Evolutionary conservation across 2,888 invertebrate species (phyloP), one percentile per base, ranked within the genome.

Genomic region (Candidula unifasciata): DNA sequence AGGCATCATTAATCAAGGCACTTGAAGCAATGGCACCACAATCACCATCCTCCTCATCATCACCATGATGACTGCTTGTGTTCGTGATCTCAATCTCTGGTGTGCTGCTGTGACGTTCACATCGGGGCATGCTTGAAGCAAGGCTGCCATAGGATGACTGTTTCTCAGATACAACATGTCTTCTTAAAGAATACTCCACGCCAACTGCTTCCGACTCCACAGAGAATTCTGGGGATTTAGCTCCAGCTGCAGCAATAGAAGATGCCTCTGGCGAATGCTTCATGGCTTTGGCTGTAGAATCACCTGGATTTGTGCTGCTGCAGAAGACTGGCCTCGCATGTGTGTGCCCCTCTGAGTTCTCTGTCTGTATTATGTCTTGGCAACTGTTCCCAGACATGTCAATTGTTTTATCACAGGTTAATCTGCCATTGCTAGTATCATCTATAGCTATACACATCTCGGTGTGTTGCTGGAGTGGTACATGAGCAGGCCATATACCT

Each of bases 1-100:
- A 82, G 77, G 82, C 82, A 54, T 82, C 82, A 24, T 33, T 68
- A 68, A 66, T 76, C 82, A 82, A 82, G 82, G 82, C 82, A 82
- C 82, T 82, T 76, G 54, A 33, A 73, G 76, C 66, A 2, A 82
- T 24, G 5, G 27, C 52, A 54, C 66, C 66, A 35, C 18, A 27
- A 57, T 33, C 33, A 6, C 57, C 77, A 21, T 79, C 81, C 27
- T 18, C 44, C 21, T 64, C 64, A 16, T 35, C 30, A 37, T 10
- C 33, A 64, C 18, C 64, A n/a, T n/a, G n/a, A 13, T 44, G 44
- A 44, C 13, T 44, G 64, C 37, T 60, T 18, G n/a, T 73, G 2
- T 44, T 37, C 37, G 8, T 30, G n/a, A 37, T 64, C 37, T 78
- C 77, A 37, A 35, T 60, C 13, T 64, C 64, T 64, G 37, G 6